These are phyloP conservation scores for Cotesia chilonis DNA, from an alignment of 1,140 invertebrate genomes.

Conservation along the genomic window DNA sequence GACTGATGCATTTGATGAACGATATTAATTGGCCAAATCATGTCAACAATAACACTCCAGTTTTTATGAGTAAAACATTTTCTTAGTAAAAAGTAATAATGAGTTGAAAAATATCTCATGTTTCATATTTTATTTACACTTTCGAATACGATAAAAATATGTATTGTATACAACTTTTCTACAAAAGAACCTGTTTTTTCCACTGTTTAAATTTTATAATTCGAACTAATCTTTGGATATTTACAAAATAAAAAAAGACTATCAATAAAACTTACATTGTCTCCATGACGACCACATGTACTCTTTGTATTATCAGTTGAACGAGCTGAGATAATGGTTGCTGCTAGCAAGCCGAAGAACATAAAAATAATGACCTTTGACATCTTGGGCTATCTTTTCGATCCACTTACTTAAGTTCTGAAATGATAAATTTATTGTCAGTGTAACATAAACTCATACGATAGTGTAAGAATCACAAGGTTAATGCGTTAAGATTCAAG, in stretches of 20 bases:
- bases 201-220: too few species aligned
- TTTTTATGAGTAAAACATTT: too few species aligned
- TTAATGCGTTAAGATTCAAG: neutral
- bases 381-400: constrained; percentile 42
- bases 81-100: too few species aligned
- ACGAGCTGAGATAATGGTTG: constrained; percentile 42
- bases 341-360: constrained; percentile 42
- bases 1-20: too few species aligned
- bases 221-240: too few species aligned
- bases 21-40: too few species aligned
- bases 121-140: too few species aligned
- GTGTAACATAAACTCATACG: neutral
- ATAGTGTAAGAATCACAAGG: neutral
- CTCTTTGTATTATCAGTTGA: constrained; percentile 29
- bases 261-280: constrained; percentile 48
- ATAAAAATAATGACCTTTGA: constrained; percentile 45
- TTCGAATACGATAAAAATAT: constrained; percentile 23
- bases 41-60: too few species aligned
- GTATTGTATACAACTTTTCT: neutral
- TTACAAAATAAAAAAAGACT: neutral
- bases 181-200: too few species aligned
- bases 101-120: too few species aligned
- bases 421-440: neutral
- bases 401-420: neutral
- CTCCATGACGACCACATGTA: constrained; percentile 48